Evolutionary conservation across 2,888 invertebrate genomes (phyloP), one percentile per base, ranked within the genome.

Genomic region (Laothoe populi): DNA sequence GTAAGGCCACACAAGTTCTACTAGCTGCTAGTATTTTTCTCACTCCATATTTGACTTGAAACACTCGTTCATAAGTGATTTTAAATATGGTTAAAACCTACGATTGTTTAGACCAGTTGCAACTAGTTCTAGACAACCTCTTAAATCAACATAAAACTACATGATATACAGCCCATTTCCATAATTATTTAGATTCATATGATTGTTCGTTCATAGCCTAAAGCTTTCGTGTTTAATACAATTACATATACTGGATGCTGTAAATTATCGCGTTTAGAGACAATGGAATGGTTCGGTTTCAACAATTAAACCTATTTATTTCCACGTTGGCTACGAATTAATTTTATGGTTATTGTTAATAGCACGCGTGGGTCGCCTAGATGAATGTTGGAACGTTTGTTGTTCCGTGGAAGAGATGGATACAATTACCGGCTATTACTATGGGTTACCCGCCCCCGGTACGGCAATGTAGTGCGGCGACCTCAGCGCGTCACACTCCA

Each of bases 341-440:
- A 42, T 53, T 61, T 53, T 26, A 61, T 42, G 42, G 60, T 72
- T 70, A 70, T 69, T 67, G 66, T 66, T n/a, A 67, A 64, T 62
- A 63, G 63, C 65, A 68, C 67, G 78, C 77, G 75, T 79, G 78
- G 72, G 77, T 38, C 40, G 72, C 58, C 61, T 64, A 72, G 69
- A 70, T 68, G 68, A 72, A 72, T 70, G 68, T 71, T 70, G 60
- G 66, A 68, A 53, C 49, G 59, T 64, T 62, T 49, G 58, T 60
- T 63, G 66, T 65, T 67, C 65, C 60, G 70, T 67, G 70, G 70
- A 73, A 70, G 77, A 78, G 77, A 71, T 72, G 74, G 68, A 71
- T 74, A 77, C 78, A 86, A 88, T 87, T 85, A 86, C 79, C 72
- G 66, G 78, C 77, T 77, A 84, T 86, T 82, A 82, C 72, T 69